Base-by-base conservation (phyloP, 1,140 invertebrate species). In the Lycorma delicatula region DNA sequence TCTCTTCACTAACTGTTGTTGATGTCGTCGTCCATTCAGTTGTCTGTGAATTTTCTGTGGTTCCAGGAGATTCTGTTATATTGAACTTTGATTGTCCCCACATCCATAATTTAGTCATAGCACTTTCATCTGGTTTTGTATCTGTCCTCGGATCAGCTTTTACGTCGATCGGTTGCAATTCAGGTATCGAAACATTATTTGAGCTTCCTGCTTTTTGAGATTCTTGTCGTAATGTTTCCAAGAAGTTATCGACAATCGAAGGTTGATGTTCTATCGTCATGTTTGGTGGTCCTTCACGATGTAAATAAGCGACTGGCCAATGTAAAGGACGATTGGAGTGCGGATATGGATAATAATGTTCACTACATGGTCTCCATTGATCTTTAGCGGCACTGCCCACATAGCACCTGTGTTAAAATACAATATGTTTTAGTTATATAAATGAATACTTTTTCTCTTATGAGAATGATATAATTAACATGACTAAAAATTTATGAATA, bases 301-400 rank as follows among this genome's bases (percentile, higher is more conserved):
- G 83, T 3, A 85, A 68, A 67, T 84, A 85, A 3, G 78, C 79
- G 12, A 85, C 75, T 0, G 83, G 84, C 81, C 83, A 84, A 56
- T 81, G 76, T 41, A 79, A 69, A 3, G 77, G 72, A 55, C 59
- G 67, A 11, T 66, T 65, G 58, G 62, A 61, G 23, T 66, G 60
- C 9, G 62, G 61, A 22, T 67, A 77, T 0, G 87, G 86, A 64
- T 80, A 87, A 66, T 90, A 89, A 28, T 81, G 79, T 60, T 90
- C 87, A 64, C 83, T 89, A 67, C 87, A 91, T 20, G 87, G 87
- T 22, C 88, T 75, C 87, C 87, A 90, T 73, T 90, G 87, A 36
- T 88, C 84, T 9, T 75, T 71, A 1, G 72, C 72, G 9, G 80
- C 75, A 44, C 63, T 66, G 22, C 87, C 87, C 2, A 91, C 87